A percentile compares a stretch with the other conserved stretches of the same genome.
Evolutionary conservation across 2,888 invertebrate species (phyloP).

Genomic region (Drosophila subquinaria): DNA sequence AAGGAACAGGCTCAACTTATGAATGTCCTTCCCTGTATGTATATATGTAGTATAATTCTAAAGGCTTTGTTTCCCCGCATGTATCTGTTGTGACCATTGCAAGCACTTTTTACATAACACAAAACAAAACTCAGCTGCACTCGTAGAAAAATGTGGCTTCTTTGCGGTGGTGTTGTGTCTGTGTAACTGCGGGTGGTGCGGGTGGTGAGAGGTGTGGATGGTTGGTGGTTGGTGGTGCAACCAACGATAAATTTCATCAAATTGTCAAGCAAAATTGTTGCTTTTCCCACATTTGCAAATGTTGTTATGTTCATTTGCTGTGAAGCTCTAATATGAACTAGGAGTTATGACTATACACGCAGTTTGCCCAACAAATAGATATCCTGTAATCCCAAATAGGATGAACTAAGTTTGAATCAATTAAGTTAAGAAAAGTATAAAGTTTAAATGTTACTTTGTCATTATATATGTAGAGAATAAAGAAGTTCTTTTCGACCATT

Average conservation of each 20-base stretch:
- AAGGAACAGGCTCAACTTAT: slow-evolving; percentile 2
- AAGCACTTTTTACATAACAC: slow-evolving; percentile 31
- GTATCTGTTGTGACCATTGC: slow-evolving; percentile 24
- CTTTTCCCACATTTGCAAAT: slow-evolving; percentile 6
- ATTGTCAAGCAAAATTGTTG: slow-evolving; percentile 3
- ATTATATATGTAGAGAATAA: too few relatives aligned
- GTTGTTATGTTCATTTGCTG: slow-evolving; percentile 2
- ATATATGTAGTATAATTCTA: background rate
- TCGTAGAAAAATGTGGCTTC: slow-evolving; percentile 5
- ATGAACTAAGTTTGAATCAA: background rate
- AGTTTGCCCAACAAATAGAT: background rate
- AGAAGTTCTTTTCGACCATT: too few relatives aligned
- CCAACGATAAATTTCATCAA: slow-evolving; percentile 4
- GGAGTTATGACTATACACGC: background rate
- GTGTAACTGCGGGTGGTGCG: background rate
- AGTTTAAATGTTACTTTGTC: background rate
- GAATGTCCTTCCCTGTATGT: background rate
- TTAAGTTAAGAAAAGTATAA: background rate
- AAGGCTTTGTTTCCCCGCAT: slow-evolving; percentile 23
- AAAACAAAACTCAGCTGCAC: slow-evolving; percentile 3
- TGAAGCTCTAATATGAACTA: background rate
- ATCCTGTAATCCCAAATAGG: background rate
- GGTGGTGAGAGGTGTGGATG: background rate
- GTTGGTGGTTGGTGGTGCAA: slow-evolving; percentile 2
- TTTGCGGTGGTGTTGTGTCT: background rate